Conservation (phyloP, 2,888 invertebrate genomes). For the Pollenia angustigena region DNA sequence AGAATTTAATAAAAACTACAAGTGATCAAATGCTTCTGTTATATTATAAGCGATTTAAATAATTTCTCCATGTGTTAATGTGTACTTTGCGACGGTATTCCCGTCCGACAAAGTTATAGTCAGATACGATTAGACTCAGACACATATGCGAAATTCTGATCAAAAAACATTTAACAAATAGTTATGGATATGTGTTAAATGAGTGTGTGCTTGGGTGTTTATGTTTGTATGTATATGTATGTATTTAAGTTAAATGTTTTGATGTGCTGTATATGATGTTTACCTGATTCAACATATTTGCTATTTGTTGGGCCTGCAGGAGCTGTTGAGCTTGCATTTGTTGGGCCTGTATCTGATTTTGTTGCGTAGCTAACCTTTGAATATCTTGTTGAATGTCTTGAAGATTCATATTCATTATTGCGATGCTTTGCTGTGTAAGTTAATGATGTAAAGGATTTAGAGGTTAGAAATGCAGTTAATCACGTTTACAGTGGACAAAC, state of each 20-base stretch:
- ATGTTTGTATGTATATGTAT: too few relatives aligned
- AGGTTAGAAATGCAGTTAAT: slow-evolving; percentile 67
- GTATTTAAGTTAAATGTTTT: slow-evolving; percentile 34
- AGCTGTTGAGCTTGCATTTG: slow-evolving; percentile 87
- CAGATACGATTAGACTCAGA: slow-evolving; percentile 18
- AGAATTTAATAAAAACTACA: background rate
- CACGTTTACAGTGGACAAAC: slow-evolving; percentile 47
- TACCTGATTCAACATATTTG: slow-evolving; percentile 84
- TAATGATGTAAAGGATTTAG: slow-evolving; percentile 66
- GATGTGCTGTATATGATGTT: slow-evolving; percentile 64
- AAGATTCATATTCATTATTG: slow-evolving; percentile 93
- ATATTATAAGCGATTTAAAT: background rate
- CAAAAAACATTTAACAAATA: slow-evolving; percentile 42
- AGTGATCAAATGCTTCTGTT: background rate
- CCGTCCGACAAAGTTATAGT: background rate
- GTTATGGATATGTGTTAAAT: slow-evolving; percentile 32
- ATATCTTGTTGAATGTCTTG: slow-evolving; percentile 97
- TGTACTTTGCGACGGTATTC: background rate
- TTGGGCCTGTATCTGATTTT: slow-evolving; percentile 89
- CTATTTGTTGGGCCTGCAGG: slow-evolving; percentile 86
- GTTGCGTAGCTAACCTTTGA: slow-evolving; percentile 93
- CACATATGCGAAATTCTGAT: background rate
- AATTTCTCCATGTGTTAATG: background rate
- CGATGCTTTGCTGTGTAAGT: slow-evolving; percentile 84
- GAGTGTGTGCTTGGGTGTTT: slow-evolving; percentile 14